Percentiles rank a stretch among this genome's conserved stretches.
Evolutionary conservation across 2,113 vertebrate species (phyloP).

Genomic region (Podiceps cristatus): DNA sequence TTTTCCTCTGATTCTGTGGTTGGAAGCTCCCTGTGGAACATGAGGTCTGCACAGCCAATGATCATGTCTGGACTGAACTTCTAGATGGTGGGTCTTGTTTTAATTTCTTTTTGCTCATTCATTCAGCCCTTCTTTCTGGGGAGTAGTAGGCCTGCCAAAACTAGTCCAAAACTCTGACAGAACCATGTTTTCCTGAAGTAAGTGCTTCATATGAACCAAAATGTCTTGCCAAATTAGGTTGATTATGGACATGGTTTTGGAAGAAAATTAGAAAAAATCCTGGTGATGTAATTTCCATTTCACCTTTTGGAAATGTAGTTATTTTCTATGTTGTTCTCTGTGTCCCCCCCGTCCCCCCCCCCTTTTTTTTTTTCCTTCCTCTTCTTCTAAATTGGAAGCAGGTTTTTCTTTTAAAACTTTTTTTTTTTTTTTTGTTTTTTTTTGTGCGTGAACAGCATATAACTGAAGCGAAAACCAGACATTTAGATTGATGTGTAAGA

Average conservation of each 20-base stretch:
- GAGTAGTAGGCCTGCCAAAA: neutral
- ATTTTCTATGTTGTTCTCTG: neutral
- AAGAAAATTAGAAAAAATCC: neutral
- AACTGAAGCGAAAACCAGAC: neutral
- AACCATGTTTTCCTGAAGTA: neutral
- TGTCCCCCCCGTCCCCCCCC: too few species aligned
- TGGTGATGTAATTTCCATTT: neutral
- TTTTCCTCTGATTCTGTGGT: neutral
- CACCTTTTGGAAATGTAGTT: neutral
- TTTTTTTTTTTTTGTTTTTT: too few species aligned
- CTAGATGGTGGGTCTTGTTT: neutral
- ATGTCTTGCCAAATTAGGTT: neutral
- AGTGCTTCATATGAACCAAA: neutral
- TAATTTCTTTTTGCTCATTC: neutral
- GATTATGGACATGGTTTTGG: neutral
- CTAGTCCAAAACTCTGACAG: neutral
- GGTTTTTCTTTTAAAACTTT: neutral
- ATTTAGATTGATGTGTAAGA: neutral
- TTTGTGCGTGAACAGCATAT: neutral
- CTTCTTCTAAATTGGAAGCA: neutral
- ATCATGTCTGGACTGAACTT: neutral
- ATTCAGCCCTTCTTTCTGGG: neutral
- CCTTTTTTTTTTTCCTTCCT: fast-evolving
- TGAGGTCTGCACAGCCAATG: neutral
- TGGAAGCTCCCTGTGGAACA: neutral